Base-by-base conservation (phyloP, 1,140 invertebrate genomes). In the Paraescarpia echinospica region DNA sequence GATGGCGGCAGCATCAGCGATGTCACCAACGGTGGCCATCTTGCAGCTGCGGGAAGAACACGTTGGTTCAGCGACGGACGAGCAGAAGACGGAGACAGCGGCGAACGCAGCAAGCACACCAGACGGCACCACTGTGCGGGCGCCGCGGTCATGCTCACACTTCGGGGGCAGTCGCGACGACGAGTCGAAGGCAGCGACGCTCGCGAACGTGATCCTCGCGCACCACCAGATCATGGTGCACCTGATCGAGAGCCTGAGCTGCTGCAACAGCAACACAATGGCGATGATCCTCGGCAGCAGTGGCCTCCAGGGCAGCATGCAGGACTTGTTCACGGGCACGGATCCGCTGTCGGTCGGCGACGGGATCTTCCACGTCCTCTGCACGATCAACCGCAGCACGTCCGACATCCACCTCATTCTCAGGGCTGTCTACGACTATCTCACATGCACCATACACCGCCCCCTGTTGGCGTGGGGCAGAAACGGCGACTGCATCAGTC, bases 321-420 rank as follows among this genome's bases (percentile, higher is more conserved):
- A 95, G 91, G 95, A 96, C 22, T 94, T 94, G n/a, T 94, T 95
- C 91, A 94, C 94, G 34, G 93, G 93, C 4, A 96, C 96, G 4
- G 97, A 97, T 93, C 97, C 97, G 1, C 95, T 97, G 33, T 98
- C 97, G 0, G 97, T 98, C 89, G 97, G 98, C 1, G 98, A 98
- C 95, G 98, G 98, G 14, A 97, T 98, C 1, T 98, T 98, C 94
- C 97, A 98, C 95, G 97, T 99, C 91, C 96, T 99, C 31, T 97
- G 97, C 1, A 97, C 97, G 0, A 96, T 98, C 22, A 97, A 97
- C 22, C 96, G 97, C 59, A 97, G 97, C 94, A 97, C 98, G 2
- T 97, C 97, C 27, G 97, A 97, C 94, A 97, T 97, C 18, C 97
- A 97, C 35, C 96, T 98, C 33, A 97, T 98, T 94, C 97, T 98